Percentiles rank a stretch among this genome's conserved stretches.
Evolutionary conservation across 2,888 invertebrate species (phyloP).

Genomic region (Luperina nickerlii): DNA sequence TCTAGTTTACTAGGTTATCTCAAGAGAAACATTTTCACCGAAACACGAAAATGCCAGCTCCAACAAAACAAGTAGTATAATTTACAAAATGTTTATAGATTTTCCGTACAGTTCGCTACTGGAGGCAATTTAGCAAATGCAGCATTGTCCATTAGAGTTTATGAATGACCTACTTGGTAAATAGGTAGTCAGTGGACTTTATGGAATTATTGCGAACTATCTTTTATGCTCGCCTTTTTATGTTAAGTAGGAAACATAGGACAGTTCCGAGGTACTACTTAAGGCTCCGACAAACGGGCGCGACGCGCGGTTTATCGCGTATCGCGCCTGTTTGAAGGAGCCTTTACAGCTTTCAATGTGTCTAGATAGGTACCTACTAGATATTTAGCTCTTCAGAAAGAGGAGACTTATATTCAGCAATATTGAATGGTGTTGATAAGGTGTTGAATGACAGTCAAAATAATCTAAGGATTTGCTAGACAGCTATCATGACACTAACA

Average conservation of each 20-base stretch:
- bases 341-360: not conserved
- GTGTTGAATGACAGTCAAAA: not conserved
- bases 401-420: not conserved
- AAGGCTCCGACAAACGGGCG: no score
- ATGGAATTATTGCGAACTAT: conserved; percentile 29
- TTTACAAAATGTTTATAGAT: conserved; percentile 29
- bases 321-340: no score
- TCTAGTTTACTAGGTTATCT: not conserved
- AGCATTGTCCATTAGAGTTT: conserved; percentile 41
- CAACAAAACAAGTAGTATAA: not conserved
- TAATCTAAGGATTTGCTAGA: not conserved
- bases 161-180: conserved; percentile 54
- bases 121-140: conserved; percentile 51
- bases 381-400: not conserved
- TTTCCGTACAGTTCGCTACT: conserved; percentile 5
- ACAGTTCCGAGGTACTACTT: not conserved
- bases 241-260: not conserved
- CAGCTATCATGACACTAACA: not conserved
- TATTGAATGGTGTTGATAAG: no score
- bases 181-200: conserved; percentile 9
- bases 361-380: not conserved
- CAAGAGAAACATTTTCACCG: not conserved
- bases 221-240: conserved; percentile 23
- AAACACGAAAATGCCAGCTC: not conserved
- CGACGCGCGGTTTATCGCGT: no score